Evolutionary conservation across 2,113 vertebrate species (phyloP).

Genomic region (Argyrosomus japonicus): DNA sequence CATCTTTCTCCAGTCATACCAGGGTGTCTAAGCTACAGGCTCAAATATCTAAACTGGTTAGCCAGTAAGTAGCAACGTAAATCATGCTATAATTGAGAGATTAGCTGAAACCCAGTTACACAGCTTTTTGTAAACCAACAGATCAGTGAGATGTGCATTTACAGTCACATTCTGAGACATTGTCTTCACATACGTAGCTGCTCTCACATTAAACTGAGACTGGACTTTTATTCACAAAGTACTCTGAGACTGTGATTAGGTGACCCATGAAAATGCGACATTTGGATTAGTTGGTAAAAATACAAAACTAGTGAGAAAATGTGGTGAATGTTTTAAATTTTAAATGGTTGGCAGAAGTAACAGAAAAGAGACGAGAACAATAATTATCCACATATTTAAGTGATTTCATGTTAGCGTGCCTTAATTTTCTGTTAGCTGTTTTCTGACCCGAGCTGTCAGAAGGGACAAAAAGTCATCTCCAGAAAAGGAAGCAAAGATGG

Average conservation of each 20-base stretch:
- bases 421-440: background rate
- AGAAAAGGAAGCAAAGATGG: background rate
- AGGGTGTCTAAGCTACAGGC: constrained; percentile 9
- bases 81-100: background rate
- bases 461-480: background rate
- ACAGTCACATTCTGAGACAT: constrained; percentile 15
- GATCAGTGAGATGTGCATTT: constrained; percentile 5
- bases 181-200: constrained; percentile 29
- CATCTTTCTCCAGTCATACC: constrained; percentile 29
- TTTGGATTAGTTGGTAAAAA: constrained; percentile 63
- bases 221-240: constrained; percentile 37
- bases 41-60: background rate
- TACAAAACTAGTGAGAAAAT: constrained; percentile 41
- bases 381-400: constrained; percentile 6
- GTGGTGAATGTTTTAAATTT: background rate
- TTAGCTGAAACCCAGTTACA: constrained; percentile 6
- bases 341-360: constrained; percentile 4
- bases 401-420: background rate
- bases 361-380: constrained; percentile 2
- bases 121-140: background rate
- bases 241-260: constrained; percentile 18
- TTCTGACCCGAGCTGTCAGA: background rate
- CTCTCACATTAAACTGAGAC: constrained; percentile 29
- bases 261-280: constrained; percentile 44
- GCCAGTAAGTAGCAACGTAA: constrained; percentile 1